Conservation (phyloP, 2,113 vertebrate species). For the Catharus minimus region DNA sequence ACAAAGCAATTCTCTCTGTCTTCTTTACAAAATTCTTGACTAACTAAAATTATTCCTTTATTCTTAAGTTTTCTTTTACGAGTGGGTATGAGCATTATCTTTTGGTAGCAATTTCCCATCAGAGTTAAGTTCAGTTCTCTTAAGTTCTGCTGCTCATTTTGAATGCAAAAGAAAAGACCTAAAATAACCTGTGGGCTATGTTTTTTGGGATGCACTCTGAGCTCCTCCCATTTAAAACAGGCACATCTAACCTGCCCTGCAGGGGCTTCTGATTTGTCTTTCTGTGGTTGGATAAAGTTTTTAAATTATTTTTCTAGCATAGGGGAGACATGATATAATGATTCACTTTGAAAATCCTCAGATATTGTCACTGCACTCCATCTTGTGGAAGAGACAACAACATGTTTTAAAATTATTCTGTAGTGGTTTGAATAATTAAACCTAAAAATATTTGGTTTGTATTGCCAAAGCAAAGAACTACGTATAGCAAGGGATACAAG, state of each 20-base stretch:
- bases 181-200: neutral
- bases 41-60: neutral
- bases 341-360: constrained; percentile 37
- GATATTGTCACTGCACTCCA: constrained; percentile 48
- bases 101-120: neutral
- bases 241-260: neutral
- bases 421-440: constrained; percentile 17
- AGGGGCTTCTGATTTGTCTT: neutral
- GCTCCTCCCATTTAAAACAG: neutral
- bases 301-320: neutral
- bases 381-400: constrained; percentile 53
- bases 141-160: neutral
- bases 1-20: neutral
- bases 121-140: neutral
- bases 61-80: neutral
- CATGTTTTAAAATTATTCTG: neutral
- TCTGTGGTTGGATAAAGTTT: neutral
- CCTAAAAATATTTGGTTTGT: neutral
- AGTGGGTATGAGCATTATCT: neutral
- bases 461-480: neutral
- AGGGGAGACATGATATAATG: neutral
- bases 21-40: neutral
- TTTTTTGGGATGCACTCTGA: neutral
- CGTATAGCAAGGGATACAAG: neutral
- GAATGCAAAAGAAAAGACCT: neutral